Percentiles rank a stretch among this genome's conserved stretches.
These are phyloP conservation scores for Hyposoter dolosus DNA, from an alignment of 2,888 invertebrate species.

Conservation along the genomic window DNA sequence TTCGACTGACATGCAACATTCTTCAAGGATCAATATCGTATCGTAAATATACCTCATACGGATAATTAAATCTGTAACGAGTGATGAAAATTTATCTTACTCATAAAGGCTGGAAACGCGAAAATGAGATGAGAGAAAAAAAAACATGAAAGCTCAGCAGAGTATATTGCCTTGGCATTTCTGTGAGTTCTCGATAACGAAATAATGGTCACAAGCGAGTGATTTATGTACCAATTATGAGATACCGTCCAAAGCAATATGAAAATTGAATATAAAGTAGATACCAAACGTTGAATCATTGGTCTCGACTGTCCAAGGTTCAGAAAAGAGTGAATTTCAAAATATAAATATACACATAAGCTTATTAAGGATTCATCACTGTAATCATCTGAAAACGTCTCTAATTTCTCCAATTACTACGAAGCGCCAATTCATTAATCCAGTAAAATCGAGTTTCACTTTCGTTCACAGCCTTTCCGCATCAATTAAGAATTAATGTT, in stretches of 20 bases:
- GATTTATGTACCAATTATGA: conserved; percentile 10
- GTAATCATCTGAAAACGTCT: neutral
- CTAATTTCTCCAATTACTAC: conserved; percentile 5
- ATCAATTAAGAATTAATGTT: neutral
- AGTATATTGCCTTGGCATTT: neutral
- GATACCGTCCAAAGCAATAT: neutral
- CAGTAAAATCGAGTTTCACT: neutral
- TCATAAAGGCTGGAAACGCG: neutral
- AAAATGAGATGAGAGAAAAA: neutral
- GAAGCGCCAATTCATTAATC: neutral
- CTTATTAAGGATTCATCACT: neutral
- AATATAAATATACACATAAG: neutral
- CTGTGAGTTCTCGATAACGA: conserved; percentile 7
- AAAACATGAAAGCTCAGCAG: neutral
- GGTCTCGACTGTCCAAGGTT: neutral
- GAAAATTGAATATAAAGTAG: neutral
- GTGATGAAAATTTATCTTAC: neutral
- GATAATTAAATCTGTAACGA: neutral
- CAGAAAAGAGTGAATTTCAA: neutral
- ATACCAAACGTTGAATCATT: neutral
- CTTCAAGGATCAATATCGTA: neutral
- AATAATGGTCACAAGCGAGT: neutral
- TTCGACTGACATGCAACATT: neutral
- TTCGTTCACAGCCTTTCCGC: neutral
- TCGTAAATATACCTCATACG: neutral